phyloP scores from a whole-genome alignment of 2,797 vertebrate genomes.

The Huso huso region DNA sequence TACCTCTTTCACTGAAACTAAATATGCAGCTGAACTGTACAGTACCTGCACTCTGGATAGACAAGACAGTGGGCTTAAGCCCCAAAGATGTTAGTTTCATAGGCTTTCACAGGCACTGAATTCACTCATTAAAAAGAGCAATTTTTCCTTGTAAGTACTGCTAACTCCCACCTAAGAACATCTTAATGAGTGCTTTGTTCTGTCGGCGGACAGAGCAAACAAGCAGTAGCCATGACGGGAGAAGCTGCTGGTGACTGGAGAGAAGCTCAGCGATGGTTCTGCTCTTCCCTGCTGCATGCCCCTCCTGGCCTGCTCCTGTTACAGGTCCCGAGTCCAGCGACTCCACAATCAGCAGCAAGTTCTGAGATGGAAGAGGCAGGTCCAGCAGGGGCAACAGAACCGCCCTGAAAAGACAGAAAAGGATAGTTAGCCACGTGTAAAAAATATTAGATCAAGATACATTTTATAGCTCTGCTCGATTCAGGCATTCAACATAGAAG shows the following conservation, averaged over 20 bases:
- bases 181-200: constrained; percentile 58
- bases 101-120: background rate
- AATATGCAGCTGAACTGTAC: no score
- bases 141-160: no score
- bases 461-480: no score
- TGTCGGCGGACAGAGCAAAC: constrained; percentile 66
- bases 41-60: no score
- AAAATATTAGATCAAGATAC: background rate
- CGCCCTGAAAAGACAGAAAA: constrained; percentile 38
- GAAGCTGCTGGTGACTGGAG: constrained; percentile 52
- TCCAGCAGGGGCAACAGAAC: constrained; percentile 57
- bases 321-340: constrained; percentile 49
- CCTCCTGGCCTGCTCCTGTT: constrained; percentile 16
- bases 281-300: constrained; percentile 26
- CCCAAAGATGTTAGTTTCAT: no score
- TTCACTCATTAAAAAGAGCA: background rate
- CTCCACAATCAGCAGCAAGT: constrained; percentile 62
- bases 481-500: background rate
- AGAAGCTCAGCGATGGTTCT: constrained; percentile 61
- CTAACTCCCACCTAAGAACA: constrained; percentile 60
- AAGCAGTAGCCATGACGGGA: constrained; percentile 70
- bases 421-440: background rate
- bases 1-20: no score
- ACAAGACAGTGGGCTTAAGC: no score
- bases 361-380: constrained; percentile 54